phyloP scores from a whole-genome alignment of 2,888 invertebrate species.

The Seladonia tumulorum region DNA sequence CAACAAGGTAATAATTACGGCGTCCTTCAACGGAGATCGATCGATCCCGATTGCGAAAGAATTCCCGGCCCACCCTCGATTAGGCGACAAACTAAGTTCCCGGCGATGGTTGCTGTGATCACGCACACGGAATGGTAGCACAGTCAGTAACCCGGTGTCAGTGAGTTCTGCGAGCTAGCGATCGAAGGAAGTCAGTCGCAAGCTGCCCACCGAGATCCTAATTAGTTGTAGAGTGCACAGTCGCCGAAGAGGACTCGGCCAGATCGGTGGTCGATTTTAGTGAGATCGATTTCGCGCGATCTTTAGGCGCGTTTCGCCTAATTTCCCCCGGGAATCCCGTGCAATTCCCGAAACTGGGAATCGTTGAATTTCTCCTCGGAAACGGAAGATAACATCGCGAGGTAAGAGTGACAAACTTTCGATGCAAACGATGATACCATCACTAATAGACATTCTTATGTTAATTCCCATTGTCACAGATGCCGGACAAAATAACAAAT shows the following conservation, averaged over 20 bases:
- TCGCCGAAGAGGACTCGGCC: not conserved
- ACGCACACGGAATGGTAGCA: not conserved
- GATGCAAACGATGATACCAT: too few relatives aligned
- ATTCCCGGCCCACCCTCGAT: not conserved
- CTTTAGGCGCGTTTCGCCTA: not conserved
- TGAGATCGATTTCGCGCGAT: not conserved
- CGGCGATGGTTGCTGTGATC: not conserved
- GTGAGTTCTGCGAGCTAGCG: conserved; percentile 14
- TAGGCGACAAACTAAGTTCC: not conserved
- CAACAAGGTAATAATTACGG: not conserved
- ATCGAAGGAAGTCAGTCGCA: not conserved
- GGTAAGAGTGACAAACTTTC: not conserved
- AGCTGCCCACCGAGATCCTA: not conserved
- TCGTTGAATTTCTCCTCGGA: not conserved
- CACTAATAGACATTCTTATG: not conserved
- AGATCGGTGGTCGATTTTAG: not conserved
- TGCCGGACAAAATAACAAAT: not conserved
- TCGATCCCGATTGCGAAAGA: not conserved
- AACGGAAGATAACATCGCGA: not conserved
- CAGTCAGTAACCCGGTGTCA: conserved; percentile 4
- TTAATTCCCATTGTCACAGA: not conserved
- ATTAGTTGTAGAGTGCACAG: not conserved
- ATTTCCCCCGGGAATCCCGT: not conserved
- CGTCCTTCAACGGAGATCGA: not conserved
- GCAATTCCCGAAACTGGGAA: not conserved